A percentile compares a stretch with the other conserved stretches of the same genome.
These are phyloP conservation scores for Platycercus adscitus DNA, from an alignment of 2,113 vertebrate species.

Conservation along the genomic window DNA sequence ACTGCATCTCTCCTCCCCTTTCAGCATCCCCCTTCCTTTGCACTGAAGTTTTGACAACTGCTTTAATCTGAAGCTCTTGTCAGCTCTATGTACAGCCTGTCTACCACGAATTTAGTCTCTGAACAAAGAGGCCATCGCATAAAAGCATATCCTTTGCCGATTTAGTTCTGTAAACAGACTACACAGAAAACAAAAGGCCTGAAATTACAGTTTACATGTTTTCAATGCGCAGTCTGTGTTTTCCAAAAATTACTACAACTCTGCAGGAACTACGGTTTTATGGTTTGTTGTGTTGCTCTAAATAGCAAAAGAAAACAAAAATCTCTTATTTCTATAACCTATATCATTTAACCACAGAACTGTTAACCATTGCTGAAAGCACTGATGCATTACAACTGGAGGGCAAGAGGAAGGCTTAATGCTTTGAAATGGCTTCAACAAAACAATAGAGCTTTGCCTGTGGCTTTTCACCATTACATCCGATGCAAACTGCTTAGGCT, in stretches of 20 bases:
- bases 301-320: constrained; percentile 15
- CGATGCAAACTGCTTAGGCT: constrained; percentile 74
- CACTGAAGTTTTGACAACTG: neutral
- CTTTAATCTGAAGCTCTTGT: neutral
- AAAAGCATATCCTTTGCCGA: neutral
- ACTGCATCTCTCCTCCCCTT: neutral
- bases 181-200: neutral
- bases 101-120: neutral
- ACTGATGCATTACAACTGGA: neutral
- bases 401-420: constrained; percentile 6
- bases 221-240: neutral
- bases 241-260: constrained; percentile 9
- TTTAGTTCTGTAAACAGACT: neutral
- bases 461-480: constrained; percentile 64
- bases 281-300: neutral
- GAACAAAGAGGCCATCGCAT: neutral
- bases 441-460: constrained; percentile 53
- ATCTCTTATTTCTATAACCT: neutral
- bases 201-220: constrained; percentile 6
- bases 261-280: neutral
- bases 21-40: neutral
- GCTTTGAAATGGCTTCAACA: constrained; percentile 24
- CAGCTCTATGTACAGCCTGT: fast-evolving
- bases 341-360: neutral
- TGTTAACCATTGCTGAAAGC: constrained; percentile 33